These are phyloP conservation scores for Eurytoma adleriae DNA, from an alignment of 2,888 invertebrate genomes.

Conservation along the genomic window DNA sequence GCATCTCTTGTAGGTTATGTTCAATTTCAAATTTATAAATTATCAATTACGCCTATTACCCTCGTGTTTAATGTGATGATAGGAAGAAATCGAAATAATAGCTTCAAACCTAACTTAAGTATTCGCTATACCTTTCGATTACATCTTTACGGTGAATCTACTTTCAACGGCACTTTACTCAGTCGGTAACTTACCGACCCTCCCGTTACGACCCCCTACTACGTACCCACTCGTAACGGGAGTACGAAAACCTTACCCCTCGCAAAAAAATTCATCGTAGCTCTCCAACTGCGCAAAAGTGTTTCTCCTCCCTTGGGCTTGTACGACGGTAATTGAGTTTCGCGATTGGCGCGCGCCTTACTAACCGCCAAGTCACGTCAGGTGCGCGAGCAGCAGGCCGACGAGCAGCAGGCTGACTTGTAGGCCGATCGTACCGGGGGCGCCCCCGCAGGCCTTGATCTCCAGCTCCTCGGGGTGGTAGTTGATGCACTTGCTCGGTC, in stretches of 20 bases:
- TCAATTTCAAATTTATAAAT: background rate
- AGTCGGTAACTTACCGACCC: slow-evolving; percentile 35
- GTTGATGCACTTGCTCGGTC: slow-evolving; percentile 89
- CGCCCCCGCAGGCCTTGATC: slow-evolving; percentile 73
- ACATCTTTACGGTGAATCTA: slow-evolving; percentile 5
- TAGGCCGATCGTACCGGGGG: slow-evolving; percentile 37
- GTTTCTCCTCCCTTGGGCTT: background rate
- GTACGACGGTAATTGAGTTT: background rate
- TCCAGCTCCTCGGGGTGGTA: slow-evolving; percentile 89
- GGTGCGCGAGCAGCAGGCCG: slow-evolving; percentile 50
- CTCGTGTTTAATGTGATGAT: background rate
- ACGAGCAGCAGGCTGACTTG: slow-evolving; percentile 54
- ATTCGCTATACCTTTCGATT: background rate
- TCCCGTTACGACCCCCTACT: background rate
- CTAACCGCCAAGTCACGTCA: slow-evolving; percentile 49
- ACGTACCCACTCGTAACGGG: background rate
- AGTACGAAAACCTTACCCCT: slow-evolving; percentile 1
- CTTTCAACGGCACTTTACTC: slow-evolving; percentile 38
- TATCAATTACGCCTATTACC: background rate
- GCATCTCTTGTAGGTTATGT: background rate
- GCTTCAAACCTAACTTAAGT: slow-evolving; percentile 20
- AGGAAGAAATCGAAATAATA: slow-evolving; percentile 9
- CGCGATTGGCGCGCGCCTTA: background rate
- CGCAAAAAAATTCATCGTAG: slow-evolving; percentile 3
- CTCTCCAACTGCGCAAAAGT: slow-evolving; percentile 37